Evolutionary conservation across 2,888 invertebrate species (phyloP).

Genomic region (Nemurella pictetii): DNA sequence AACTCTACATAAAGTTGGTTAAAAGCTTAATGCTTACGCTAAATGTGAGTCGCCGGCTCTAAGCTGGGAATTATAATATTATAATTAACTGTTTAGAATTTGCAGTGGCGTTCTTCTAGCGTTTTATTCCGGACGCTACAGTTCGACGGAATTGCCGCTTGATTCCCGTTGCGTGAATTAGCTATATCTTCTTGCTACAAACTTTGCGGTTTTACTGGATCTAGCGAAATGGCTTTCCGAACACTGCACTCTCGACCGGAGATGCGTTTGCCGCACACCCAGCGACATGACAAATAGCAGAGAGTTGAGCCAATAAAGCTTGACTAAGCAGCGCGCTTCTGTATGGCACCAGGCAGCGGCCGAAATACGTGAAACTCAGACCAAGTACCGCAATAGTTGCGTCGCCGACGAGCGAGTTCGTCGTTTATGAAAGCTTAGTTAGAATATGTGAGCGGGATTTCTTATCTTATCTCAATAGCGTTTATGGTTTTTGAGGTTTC

Average conservation of each 20-base stretch:
- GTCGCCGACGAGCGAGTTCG: background rate
- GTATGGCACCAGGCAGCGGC: background rate
- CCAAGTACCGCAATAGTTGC: background rate
- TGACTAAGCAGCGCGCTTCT: background rate
- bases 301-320: background rate
- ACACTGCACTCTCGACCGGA: background rate
- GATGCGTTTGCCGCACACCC: conserved; percentile 14
- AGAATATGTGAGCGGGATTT: background rate
- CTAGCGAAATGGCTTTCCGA: background rate
- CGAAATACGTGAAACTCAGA: background rate
- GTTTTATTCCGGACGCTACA: background rate
- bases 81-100: background rate
- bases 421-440: background rate
- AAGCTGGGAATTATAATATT: background rate
- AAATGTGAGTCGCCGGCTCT: background rate
- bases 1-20: background rate
- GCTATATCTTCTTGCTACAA: background rate
- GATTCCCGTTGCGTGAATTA: background rate
- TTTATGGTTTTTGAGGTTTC: too few species aligned
- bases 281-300: conserved; percentile 8
- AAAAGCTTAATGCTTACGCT: background rate
- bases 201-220: background rate
- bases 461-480: background rate
- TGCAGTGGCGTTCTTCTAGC: background rate
- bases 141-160: background rate